phyloP scores from a whole-genome alignment of 2,113 vertebrate genomes.

The Lethenteron reissneri region DNA sequence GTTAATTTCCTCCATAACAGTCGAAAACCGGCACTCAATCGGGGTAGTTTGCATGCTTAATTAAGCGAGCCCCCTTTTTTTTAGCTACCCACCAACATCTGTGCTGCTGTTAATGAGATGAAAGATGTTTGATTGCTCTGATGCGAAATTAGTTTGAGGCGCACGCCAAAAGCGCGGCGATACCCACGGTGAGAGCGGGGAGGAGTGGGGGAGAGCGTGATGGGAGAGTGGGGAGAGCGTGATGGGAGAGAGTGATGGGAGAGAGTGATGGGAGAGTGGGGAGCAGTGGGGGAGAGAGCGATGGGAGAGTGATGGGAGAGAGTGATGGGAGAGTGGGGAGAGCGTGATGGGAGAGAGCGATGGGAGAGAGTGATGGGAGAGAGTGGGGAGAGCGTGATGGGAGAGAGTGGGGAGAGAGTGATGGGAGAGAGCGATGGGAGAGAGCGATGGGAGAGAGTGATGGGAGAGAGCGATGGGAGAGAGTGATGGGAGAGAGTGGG shows the following conservation, averaged over 20 bases:
- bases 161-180: neutral
- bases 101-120: constrained; percentile 63
- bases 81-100: constrained; percentile 48
- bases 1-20: constrained; percentile 31
- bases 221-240: neutral
- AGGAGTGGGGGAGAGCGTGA: neutral
- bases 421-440: too few relatives aligned
- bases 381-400: too few relatives aligned
- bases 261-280: neutral
- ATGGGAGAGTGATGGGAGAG: neutral
- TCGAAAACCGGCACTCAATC: constrained; percentile 47
- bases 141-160: constrained; percentile 5
- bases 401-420: too few relatives aligned
- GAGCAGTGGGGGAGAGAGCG: neutral
- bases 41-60: constrained; percentile 93
- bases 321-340: neutral
- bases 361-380: too few relatives aligned
- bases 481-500: too few relatives aligned
- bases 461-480: too few relatives aligned
- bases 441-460: too few relatives aligned
- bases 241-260: neutral
- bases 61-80: constrained; percentile 63
- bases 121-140: constrained; percentile 6
- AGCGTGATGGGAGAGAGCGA: too few relatives aligned
- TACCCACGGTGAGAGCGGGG: neutral